Percentiles rank a stretch among this genome's conserved stretches.
Conservation (phyloP, 2,113 vertebrate genomes). For the Gnathonemus longibarbis region DNA sequence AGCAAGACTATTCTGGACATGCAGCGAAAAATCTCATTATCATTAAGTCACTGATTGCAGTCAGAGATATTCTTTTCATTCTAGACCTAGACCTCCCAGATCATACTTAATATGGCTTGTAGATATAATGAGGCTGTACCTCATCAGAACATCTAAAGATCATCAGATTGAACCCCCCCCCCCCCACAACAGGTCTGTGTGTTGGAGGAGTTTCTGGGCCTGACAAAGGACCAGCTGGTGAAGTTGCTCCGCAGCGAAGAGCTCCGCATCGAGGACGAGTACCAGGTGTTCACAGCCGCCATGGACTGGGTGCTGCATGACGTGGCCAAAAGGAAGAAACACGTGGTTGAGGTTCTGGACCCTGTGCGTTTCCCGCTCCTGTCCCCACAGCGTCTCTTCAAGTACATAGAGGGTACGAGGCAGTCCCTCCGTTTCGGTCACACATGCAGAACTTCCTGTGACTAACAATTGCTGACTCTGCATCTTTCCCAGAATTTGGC, state of each 20-base stretch:
- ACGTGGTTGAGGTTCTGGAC: constrained; percentile 85
- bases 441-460: neutral
- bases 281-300: constrained; percentile 85
- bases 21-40: neutral
- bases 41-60: neutral
- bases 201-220: constrained; percentile 77
- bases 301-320: constrained; percentile 93
- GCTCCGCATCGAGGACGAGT: constrained; percentile 91
- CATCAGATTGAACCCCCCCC: neutral
- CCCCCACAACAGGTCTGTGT: constrained; percentile 51
- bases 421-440: neutral
- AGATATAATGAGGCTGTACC: neutral
- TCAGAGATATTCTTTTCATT: neutral
- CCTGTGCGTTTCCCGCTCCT: constrained; percentile 86
- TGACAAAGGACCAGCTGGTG: constrained; percentile 83
- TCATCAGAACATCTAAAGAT: neutral
- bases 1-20: neutral
- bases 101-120: neutral
- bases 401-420: constrained; percentile 82
- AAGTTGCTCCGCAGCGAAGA: constrained; percentile 86
- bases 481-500: neutral
- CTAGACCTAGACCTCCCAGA: neutral
- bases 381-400: constrained; percentile 81
- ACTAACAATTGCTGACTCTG: neutral
- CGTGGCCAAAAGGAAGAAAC: constrained; percentile 76